Evolutionary conservation across 2,113 vertebrate genomes (phyloP).

Genomic region (Ondatra zibethicus): DNA sequence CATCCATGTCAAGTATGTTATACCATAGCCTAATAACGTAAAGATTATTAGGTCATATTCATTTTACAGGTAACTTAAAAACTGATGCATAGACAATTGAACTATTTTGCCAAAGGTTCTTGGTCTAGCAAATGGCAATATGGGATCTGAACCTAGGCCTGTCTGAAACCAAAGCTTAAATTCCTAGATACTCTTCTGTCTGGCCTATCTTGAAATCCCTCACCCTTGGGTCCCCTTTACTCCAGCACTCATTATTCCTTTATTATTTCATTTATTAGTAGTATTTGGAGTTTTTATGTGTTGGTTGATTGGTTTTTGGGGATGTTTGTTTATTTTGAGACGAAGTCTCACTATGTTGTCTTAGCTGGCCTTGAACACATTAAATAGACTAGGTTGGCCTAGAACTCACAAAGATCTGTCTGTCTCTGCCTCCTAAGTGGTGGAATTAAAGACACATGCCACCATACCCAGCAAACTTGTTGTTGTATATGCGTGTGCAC

Average conservation of each 20-base stretch:
- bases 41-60: background rate
- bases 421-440: background rate
- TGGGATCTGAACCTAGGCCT: constrained; percentile 28
- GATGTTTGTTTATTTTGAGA: background rate
- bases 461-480: background rate
- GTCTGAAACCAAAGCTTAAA: background rate
- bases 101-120: background rate
- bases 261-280: background rate
- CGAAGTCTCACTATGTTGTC: background rate
- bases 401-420: background rate
- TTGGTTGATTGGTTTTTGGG: background rate
- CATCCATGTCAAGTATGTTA: background rate
- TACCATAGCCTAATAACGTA: background rate
- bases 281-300: background rate
- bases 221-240: background rate
- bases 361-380: background rate
- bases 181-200: background rate
- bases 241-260: background rate
- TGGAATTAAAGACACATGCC: background rate
- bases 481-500: background rate
- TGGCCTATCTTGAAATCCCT: background rate
- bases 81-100: background rate
- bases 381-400: background rate
- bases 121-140: background rate
- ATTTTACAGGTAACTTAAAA: constrained; percentile 40